Evolutionary conservation across 2,113 vertebrate species (phyloP).

Genomic region (Otocyon megalotis): DNA sequence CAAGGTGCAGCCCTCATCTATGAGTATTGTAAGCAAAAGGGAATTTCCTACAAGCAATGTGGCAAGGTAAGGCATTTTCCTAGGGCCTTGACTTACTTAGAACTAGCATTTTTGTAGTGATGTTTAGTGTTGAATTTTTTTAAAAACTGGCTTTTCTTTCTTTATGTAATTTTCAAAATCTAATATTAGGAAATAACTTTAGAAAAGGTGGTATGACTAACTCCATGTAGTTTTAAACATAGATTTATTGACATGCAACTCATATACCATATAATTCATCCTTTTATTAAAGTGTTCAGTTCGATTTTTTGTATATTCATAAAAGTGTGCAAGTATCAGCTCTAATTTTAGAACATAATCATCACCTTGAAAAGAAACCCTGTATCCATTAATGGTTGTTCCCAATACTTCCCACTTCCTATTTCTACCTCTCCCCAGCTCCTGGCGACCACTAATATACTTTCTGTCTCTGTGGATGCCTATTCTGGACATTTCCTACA

Average conservation of each 20-base stretch:
- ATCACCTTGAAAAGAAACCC: neutral
- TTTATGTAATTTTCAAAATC: constrained; percentile 44
- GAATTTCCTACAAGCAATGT: constrained; percentile 94
- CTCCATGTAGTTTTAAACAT: constrained; percentile 19
- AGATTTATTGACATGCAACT: neutral
- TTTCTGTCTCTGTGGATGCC: neutral
- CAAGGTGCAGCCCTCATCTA: constrained; percentile 94
- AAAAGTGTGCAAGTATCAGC: neutral
- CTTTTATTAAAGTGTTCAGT: constrained; percentile 12
- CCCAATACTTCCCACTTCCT: neutral
- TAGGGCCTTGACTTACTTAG: neutral
- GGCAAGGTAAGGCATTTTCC: constrained; percentile 90
- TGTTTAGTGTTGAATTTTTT: constrained; percentile 10
- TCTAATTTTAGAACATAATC: constrained; percentile 28
- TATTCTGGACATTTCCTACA: constrained; percentile 1
- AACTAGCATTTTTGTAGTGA: constrained; percentile 10
- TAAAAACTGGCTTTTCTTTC: neutral
- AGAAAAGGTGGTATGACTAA: neutral
- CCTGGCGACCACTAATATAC: neutral
- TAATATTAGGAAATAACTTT: neutral
- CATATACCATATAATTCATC: neutral
- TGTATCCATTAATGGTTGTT: neutral
- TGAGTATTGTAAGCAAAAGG: constrained; percentile 94
- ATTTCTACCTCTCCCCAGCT: neutral
- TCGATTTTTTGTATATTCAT: constrained; percentile 41